These are phyloP conservation scores for Keiferia lycopersicella DNA, from an alignment of 2,888 invertebrate species.

Conservation along the genomic window DNA sequence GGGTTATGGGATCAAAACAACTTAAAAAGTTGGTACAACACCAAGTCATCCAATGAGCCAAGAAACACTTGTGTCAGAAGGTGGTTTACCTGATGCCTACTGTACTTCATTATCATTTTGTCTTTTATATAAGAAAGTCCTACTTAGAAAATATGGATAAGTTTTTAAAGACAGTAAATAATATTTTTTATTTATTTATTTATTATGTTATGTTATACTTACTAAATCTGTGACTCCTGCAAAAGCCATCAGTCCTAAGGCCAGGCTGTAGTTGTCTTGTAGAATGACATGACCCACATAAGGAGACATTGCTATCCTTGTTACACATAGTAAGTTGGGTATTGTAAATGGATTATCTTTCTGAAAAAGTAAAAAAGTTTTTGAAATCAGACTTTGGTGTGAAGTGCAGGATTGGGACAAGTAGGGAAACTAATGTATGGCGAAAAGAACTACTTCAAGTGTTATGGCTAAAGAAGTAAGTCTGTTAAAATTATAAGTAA, in stretches of 20 bases:
- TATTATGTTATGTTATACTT: too few relatives aligned
- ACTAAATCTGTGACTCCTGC: constrained; percentile 97
- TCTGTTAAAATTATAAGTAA: background rate
- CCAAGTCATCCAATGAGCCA: too few relatives aligned
- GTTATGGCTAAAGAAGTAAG: background rate
- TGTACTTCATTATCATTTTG: too few relatives aligned
- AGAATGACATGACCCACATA: constrained; percentile 94
- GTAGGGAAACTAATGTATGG: background rate
- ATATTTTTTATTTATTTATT: too few relatives aligned
- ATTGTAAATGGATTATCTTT: constrained; percentile 96
- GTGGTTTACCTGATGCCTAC: too few relatives aligned
- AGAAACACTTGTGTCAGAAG: too few relatives aligned
- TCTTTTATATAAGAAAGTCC: background rate
- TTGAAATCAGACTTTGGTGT: too few relatives aligned
- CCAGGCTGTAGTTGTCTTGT: constrained; percentile 88
- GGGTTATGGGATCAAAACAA: too few relatives aligned
- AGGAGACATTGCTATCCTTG: constrained; percentile 93
- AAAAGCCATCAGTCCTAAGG: constrained; percentile 89
- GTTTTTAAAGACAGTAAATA: too few relatives aligned
- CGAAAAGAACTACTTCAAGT: background rate
- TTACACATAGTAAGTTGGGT: constrained; percentile 94
- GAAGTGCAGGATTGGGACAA: background rate
- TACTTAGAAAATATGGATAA: too few relatives aligned
- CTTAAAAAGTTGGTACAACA: too few relatives aligned
- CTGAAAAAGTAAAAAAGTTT: constrained; percentile 49